Conservation (phyloP, 2,888 invertebrate genomes). For the Papilio elwesi region DNA sequence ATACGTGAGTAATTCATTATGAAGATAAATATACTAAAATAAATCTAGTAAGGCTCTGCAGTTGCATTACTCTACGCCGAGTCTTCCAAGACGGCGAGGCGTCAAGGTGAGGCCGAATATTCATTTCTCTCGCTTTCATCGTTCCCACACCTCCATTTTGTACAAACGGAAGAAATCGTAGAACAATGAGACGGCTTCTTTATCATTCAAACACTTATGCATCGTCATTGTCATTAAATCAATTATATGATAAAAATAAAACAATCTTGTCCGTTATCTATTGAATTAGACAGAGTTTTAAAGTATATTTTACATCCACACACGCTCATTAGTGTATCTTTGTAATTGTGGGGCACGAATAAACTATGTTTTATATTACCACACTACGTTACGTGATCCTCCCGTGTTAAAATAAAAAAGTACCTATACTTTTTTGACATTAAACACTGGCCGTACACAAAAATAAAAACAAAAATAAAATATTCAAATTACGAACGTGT, state of each 20-base stretch:
- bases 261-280: not conserved
- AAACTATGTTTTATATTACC: too few relatives aligned
- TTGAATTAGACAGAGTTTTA: not conserved
- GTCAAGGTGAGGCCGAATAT: conserved; percentile 65
- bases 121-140: conserved; percentile 66
- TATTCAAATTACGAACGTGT: conserved; percentile 31
- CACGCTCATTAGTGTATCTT: not conserved
- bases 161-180: not conserved
- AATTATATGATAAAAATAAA: not conserved
- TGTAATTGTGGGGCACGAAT: too few relatives aligned
- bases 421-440: not conserved
- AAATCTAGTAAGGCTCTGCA: conserved; percentile 43
- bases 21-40: too few relatives aligned
- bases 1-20: too few relatives aligned
- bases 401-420: not conserved
- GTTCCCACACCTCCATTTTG: conserved; percentile 38
- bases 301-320: not conserved
- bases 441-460: conserved; percentile 3
- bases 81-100: conserved; percentile 55
- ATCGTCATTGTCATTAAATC: conserved; percentile 10
- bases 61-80: conserved; percentile 50
- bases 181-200: not conserved
- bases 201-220: not conserved
- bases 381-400: too few relatives aligned
- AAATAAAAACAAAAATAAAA: conserved; percentile 5